phyloP scores from a whole-genome alignment of 92 coral and sea anemone genomes.

The Palythoa grandiflora region DNA sequence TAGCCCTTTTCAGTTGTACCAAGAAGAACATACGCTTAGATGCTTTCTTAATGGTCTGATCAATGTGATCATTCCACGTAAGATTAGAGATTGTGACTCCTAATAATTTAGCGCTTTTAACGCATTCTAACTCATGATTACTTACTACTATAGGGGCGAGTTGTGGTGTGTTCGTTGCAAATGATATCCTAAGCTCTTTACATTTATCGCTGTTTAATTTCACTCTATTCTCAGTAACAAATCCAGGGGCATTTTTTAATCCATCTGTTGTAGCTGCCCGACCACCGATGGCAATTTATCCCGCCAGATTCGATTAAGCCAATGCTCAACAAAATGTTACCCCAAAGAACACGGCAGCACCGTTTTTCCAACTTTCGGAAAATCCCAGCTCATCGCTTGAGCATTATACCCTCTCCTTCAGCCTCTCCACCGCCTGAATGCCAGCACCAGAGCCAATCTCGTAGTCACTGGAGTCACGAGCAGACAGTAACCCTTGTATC shows the following conservation, averaged over 20 bases:
- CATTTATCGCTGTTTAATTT: no score
- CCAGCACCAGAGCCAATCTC: neutral
- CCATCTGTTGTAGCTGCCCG: neutral
- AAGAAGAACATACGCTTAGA: no score
- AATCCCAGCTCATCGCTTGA: neutral
- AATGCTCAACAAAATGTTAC: neutral
- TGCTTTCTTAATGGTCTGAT: no score
- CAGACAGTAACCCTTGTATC: conserved; percentile 42
- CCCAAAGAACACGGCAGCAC: neutral
- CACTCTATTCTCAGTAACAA: neutral
- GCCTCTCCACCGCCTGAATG: neutral
- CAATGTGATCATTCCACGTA: no score
- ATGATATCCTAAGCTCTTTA: no score
- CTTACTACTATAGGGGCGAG: no score
- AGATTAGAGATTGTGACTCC: no score
- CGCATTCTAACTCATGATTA: no score
- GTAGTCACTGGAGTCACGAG: conserved; percentile 22
- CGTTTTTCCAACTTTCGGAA: conserved; percentile 17
- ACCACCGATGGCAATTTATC: conserved; percentile 14
- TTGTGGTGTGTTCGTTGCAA: no score
- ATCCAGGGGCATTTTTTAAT: conserved; percentile 9
- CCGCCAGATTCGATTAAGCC: conserved; percentile 4
- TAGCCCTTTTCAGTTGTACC: no score
- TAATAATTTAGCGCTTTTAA: no score
- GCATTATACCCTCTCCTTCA: conserved; percentile 19